These are phyloP conservation scores for Sebastes trivittatus DNA, from an alignment of 2,797 vertebrate species.

Conservation along the genomic window DNA sequence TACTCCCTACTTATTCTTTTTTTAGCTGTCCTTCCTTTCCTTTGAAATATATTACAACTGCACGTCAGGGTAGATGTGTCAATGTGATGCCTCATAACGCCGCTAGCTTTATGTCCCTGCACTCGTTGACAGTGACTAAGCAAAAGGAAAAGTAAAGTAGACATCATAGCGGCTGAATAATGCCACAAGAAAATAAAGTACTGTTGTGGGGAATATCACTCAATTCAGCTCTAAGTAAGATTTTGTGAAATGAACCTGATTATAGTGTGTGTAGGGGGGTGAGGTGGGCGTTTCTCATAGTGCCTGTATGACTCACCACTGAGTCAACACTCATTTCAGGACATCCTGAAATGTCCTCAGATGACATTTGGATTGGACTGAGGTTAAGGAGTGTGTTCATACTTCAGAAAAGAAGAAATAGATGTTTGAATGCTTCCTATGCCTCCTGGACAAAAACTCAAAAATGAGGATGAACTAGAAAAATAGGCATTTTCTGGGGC, in stretches of 20 bases:
- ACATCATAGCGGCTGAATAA: background rate
- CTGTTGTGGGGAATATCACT: background rate
- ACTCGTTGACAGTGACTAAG: background rate
- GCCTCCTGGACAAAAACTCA: conserved; percentile 3
- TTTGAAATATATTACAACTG: background rate
- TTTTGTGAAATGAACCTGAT: conserved; percentile 37
- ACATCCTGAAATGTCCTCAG: conserved; percentile 22
- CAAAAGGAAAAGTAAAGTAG: conserved; percentile 26
- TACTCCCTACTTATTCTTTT: background rate
- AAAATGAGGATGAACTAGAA: conserved; percentile 16
- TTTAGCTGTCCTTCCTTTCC: background rate
- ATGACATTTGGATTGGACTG: conserved; percentile 20
- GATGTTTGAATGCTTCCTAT: background rate
- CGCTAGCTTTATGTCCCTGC: background rate
- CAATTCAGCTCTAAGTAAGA: background rate
- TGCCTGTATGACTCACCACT: conserved; percentile 53
- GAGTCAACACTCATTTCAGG: conserved; percentile 46
- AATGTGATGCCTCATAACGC: background rate
- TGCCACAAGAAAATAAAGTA: background rate
- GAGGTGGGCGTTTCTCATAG: conserved; percentile 27
- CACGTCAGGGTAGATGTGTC: background rate
- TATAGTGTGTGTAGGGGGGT: conserved; percentile 30
- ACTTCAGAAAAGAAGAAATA: background rate
- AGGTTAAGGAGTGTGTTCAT: background rate
- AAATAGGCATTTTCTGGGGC: conserved; percentile 26